phyloP scores from a whole-genome alignment of 2,113 vertebrate species.

The Budorcas taxicolor region DNA sequence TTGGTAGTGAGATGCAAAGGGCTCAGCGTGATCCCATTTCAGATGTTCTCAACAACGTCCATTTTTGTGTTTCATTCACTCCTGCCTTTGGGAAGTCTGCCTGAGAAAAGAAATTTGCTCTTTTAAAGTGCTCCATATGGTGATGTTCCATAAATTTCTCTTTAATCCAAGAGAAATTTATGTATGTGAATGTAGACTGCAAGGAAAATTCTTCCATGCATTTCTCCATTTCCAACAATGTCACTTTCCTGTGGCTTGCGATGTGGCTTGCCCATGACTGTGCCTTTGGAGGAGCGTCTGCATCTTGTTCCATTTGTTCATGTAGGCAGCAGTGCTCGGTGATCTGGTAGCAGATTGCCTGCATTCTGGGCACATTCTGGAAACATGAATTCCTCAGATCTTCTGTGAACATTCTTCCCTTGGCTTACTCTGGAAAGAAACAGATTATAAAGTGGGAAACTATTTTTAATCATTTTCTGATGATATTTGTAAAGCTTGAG shows the following conservation, averaged over 20 bases:
- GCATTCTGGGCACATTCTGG: neutral
- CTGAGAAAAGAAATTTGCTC: neutral
- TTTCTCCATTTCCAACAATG: neutral
- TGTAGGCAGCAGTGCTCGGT: neutral
- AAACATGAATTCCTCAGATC: neutral
- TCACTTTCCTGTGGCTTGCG: neutral
- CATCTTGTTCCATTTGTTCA: accelerated
- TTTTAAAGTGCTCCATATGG: neutral
- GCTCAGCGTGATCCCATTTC: neutral
- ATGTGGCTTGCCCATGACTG: accelerated
- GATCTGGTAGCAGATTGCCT: neutral
- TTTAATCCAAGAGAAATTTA: neutral
- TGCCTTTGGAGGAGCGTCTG: neutral
- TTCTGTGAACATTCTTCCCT: neutral
- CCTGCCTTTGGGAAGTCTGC: neutral
- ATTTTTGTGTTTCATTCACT: neutral
- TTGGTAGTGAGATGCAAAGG: neutral
- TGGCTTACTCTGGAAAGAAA: neutral
- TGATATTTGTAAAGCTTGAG: neutral
- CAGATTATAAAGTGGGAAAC: neutral
- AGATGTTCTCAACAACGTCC: neutral
- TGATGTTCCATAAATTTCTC: neutral
- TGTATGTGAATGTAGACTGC: neutral
- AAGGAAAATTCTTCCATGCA: neutral
- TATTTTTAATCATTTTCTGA: neutral